These are phyloP conservation scores for Manis pentadactyla DNA, from an alignment of 2,797 vertebrate genomes.

Conservation along the genomic window DNA sequence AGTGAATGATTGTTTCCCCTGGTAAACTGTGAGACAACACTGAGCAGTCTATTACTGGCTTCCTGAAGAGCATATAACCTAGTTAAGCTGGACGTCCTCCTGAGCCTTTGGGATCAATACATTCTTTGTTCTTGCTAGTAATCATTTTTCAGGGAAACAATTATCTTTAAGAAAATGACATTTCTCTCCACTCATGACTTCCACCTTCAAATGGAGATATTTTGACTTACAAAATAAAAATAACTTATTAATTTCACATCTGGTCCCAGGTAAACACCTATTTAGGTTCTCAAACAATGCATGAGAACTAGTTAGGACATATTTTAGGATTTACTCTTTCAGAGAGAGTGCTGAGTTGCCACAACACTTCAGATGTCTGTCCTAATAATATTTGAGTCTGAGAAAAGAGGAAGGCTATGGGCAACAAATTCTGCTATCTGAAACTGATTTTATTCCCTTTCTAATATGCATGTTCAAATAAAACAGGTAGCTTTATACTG, in stretches of 20 bases:
- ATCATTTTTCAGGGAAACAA: conserved; percentile 44
- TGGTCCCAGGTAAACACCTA: neutral
- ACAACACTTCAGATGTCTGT: neutral
- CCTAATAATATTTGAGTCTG: neutral
- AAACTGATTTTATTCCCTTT: neutral
- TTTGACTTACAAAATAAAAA: neutral
- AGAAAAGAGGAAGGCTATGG: neutral
- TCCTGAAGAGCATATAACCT: neutral
- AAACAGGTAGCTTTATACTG: neutral
- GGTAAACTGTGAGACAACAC: neutral
- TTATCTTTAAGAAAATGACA: neutral
- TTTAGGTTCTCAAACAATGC: neutral
- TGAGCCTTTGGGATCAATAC: neutral
- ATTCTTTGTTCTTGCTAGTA: neutral
- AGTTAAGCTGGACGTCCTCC: neutral
- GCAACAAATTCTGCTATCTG: neutral
- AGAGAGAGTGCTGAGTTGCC: neutral
- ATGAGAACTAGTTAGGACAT: neutral
- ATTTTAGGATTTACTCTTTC: neutral
- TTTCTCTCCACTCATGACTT: neutral
- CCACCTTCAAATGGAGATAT: neutral
- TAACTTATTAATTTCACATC: neutral
- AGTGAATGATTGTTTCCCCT: neutral
- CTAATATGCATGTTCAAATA: neutral
- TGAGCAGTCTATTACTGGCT: neutral